Conservation (phyloP, 2,797 vertebrate species). For the Helicolenus hilgendorfi region DNA sequence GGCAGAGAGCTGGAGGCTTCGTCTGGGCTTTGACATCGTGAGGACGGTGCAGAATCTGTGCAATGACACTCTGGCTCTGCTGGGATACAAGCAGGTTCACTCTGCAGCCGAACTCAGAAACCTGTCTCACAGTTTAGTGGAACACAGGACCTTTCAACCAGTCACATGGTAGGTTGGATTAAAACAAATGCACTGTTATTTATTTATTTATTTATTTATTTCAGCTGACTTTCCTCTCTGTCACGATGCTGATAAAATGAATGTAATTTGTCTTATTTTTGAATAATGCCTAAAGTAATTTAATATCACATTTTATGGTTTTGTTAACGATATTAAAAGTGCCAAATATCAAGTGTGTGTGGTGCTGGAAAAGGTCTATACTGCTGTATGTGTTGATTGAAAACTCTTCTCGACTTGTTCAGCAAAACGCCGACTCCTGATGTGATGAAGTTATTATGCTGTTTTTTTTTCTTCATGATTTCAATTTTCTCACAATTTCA, state of each 20-base stretch:
- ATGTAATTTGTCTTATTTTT: conserved; percentile 52
- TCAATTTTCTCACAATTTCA: neutral
- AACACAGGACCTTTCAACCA: conserved; percentile 80
- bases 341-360: conserved; percentile 24
- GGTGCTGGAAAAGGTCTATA: neutral
- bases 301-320: conserved; percentile 19
- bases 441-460: neutral
- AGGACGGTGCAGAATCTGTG: conserved; percentile 89
- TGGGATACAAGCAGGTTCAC: conserved; percentile 89
- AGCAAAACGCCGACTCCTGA: neutral
- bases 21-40: conserved; percentile 87
- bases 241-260: conserved; percentile 36
- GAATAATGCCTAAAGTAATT: conserved; percentile 19
- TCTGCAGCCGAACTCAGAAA: conserved; percentile 88
- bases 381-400: conserved; percentile 9
- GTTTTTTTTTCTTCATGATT: neutral
- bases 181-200: neutral
- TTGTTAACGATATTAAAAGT: conserved; percentile 53
- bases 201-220: conserved; percentile 38
- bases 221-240: neutral
- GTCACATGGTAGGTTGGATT: conserved; percentile 40
- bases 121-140: conserved; percentile 87
- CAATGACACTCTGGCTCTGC: conserved; percentile 87
- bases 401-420: neutral
- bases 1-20: conserved; percentile 89